phyloP scores from a whole-genome alignment of 2,888 invertebrate genomes.

The Tipula lateralis region DNA sequence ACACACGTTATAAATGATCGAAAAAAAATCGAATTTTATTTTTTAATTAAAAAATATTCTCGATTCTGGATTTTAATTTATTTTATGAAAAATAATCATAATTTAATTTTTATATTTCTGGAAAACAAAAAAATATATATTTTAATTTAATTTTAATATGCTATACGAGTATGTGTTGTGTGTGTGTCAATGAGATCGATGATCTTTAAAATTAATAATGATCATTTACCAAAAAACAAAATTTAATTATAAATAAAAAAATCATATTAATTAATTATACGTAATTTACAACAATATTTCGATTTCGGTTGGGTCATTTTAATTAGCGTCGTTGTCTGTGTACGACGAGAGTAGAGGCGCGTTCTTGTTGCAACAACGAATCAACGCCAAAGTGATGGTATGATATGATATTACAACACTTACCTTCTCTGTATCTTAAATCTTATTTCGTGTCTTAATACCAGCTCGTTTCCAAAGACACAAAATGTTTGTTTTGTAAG shows the following conservation, averaged over 20 bases:
- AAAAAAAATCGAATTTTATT: background rate
- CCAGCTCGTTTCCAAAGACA: no score
- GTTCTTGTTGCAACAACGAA: no score
- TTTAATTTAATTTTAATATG: conserved; percentile 15
- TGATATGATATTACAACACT: no score
- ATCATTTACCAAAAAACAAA: background rate
- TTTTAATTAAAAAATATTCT: conserved; percentile 1
- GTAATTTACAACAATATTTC: background rate
- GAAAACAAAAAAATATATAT: background rate
- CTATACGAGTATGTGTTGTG: background rate
- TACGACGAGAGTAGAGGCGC: no score
- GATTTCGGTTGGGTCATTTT: background rate
- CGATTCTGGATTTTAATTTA: background rate
- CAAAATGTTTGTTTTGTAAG: no score
- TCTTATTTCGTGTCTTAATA: no score
- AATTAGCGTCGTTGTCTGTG: background rate
- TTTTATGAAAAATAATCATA: conserved; percentile 24
- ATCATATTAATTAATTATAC: background rate
- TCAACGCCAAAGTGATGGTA: no score
- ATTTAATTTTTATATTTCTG: background rate
- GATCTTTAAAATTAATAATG: background rate
- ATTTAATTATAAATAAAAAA: background rate
- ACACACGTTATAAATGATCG: background rate
- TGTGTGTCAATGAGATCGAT: background rate
- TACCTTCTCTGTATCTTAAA: no score